Percentiles rank a stretch among this genome's conserved stretches.
phyloP scores from a whole-genome alignment of 2,888 invertebrate genomes.

The Melanotus villosus region DNA sequence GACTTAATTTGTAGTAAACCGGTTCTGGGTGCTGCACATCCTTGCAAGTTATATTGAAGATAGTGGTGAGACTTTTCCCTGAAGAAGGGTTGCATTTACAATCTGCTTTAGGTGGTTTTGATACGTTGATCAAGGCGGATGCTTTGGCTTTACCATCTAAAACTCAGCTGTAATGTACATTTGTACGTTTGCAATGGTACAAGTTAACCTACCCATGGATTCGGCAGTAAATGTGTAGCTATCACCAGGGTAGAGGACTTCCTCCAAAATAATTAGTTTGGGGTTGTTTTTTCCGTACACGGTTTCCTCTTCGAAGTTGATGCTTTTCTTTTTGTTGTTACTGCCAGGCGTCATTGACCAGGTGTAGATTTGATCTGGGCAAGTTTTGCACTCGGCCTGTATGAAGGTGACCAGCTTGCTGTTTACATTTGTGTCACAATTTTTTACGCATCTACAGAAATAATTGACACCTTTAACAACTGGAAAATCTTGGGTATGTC shows the following conservation, averaged over 20 bases:
- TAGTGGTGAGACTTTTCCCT: constrained; percentile 16
- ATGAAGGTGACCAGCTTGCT: neutral
- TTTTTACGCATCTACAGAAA: constrained; percentile 26
- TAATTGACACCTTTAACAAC: too few species aligned
- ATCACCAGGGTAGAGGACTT: constrained; percentile 26
- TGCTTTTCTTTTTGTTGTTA: constrained; percentile 1
- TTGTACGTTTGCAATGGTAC: too few species aligned
- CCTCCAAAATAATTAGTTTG: constrained; percentile 26
- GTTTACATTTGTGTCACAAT: constrained; percentile 15
- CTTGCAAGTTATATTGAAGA: constrained; percentile 12
- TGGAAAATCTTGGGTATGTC: too few species aligned
- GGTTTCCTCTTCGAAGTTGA: constrained; percentile 28
- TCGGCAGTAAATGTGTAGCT: constrained; percentile 21
- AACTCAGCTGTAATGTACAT: too few species aligned
- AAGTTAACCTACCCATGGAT: too few species aligned
- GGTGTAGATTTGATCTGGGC: constrained; percentile 6
- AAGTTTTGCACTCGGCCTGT: constrained; percentile 15
- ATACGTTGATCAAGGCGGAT: neutral
- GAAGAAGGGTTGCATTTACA: neutral
- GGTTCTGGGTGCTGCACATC: constrained; percentile 9
- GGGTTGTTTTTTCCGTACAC: neutral
- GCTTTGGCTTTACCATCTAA: too few species aligned
- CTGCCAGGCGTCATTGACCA: constrained; percentile 19
- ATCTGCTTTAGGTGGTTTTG: neutral
- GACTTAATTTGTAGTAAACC: constrained; percentile 9